Evolutionary conservation across 2,888 invertebrate species (phyloP), one percentile per base, ranked within the genome.

Genomic region (Lycia hirtaria): DNA sequence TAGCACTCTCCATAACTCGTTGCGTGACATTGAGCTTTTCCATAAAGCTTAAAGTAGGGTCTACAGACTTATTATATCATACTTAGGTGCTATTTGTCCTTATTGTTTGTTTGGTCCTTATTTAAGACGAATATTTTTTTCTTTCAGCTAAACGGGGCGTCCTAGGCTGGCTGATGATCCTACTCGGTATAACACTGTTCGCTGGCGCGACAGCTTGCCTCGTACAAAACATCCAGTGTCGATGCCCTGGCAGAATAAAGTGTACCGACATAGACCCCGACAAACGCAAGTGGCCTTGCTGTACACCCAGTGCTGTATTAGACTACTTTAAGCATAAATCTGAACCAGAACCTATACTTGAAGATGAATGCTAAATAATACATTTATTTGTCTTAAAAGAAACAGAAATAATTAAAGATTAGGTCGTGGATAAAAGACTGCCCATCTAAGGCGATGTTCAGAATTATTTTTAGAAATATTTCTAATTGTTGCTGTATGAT

Each of bases 131-230:
- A n/a, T n/a, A n/a, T n/a, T n/a, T 33, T 47, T 35, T 4, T 15
- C 10, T 24, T 12, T 1, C 47, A 47, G 47, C 47, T n/a, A 35
- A 24, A 35, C 35, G 47, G 17, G 24, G 35, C n/a, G 24, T 14
- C 14, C 4, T 26, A 2, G 44, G 51, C 17, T 63, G 63, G 63
- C 48, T 63, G 28, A 30, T 48, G 9, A 38, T 63, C 2, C 33
- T 60, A 1, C 54, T 60, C 14, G 56, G 38, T 0, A 26, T 63
- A 14, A 56, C 57, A 0, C 35, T 56, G 9, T 19, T 57, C 9
- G 47, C 47, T 2, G 47, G 47, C 0, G 47, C 47, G 1, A 47
- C 47, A n/a, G 33, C 47, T 5, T 62, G 64, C 26, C 60, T 56
- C 6, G 24, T 15, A 4, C 58, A 47, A 14, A 33, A 62, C 9